Conservation (phyloP, 2,888 invertebrate genomes). For the Drosophila borborema region DNA sequence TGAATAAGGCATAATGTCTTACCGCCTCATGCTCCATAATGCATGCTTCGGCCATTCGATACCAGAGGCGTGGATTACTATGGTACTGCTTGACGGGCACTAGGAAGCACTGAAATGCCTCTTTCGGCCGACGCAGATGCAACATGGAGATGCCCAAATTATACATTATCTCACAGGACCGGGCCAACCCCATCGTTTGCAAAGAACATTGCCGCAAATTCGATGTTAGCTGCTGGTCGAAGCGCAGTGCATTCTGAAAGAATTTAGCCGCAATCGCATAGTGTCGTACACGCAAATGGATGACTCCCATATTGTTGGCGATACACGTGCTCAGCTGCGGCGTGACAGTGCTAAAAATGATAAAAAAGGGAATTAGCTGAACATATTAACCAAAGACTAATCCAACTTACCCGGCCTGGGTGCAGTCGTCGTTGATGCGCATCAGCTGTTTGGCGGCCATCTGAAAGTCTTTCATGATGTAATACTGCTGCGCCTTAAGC, state of each 20-base stretch:
- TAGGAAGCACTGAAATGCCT: conserved; percentile 96
- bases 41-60: conserved; percentile 96
- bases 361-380: neutral
- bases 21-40: conserved; percentile 88
- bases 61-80: conserved; percentile 95
- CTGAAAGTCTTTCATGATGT: conserved; percentile 85
- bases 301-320: conserved; percentile 85
- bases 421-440: conserved; percentile 78
- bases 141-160: conserved; percentile 89
- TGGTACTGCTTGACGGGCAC: conserved; percentile 94
- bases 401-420: conserved; percentile 69
- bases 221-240: conserved; percentile 81
- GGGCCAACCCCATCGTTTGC: conserved; percentile 82
- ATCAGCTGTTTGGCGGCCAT: conserved; percentile 85
- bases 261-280: conserved; percentile 85
- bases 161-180: conserved; percentile 84
- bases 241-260: conserved; percentile 84
- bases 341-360: conserved; percentile 71
- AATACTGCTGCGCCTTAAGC: conserved; percentile 85
- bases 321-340: conserved; percentile 83
- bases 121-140: conserved; percentile 91
- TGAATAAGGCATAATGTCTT: conserved; percentile 31
- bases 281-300: conserved; percentile 84
- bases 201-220: conserved; percentile 77
- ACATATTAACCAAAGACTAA: neutral